Base-by-base conservation (phyloP, 1,140 invertebrate genomes). In the Bombus balteatus region DNA sequence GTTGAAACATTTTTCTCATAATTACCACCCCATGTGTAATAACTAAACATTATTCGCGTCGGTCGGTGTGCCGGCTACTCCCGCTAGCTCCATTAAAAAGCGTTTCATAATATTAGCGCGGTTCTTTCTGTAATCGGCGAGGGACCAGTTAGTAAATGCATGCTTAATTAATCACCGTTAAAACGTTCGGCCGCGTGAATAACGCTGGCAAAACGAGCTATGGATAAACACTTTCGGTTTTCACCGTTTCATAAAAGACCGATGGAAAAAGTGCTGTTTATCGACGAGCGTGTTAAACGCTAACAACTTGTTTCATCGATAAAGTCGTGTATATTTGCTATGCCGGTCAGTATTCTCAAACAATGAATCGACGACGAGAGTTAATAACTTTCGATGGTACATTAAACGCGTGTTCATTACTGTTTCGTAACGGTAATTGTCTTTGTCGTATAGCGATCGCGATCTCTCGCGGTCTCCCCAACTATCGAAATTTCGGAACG, bases 341-440 rank as follows among this genome's bases (percentile, higher is more conserved):
- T n/a, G 2, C 37, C 18, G 37, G 34, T 9, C 32, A 22, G 37
- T 37, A 28, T 76, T 57, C 37, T 57, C 43, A 39, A 59, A 62
- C 81, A 59, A 28, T 32, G 18, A 28, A 12, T n/a, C 15, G 74
- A 18, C 47, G 84, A 88, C 68, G 34, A 65, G 78, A 81, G 72
- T 77, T 89, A 85, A 85, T 82, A 89, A 86, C 62, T 88, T 89
- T 80, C 84, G 71, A 86, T 75, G 76, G 65, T 41, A n/a, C 81
- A 71, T 88, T 88, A 77, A 80, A 75, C 70, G 75, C 65, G 32
- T 37, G 74, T 81, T 80, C 62, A 86, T 89, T 88, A 78, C 78
- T 43, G 73, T 77, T 70, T 32, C 68, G 47, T 43, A 79, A 82
- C 78, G 71, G 59, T 53, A 68, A 73, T 70, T 53, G n/a, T 68